phyloP scores from a whole-genome alignment of 2,888 invertebrate species.

The Serrognathus titanus region DNA sequence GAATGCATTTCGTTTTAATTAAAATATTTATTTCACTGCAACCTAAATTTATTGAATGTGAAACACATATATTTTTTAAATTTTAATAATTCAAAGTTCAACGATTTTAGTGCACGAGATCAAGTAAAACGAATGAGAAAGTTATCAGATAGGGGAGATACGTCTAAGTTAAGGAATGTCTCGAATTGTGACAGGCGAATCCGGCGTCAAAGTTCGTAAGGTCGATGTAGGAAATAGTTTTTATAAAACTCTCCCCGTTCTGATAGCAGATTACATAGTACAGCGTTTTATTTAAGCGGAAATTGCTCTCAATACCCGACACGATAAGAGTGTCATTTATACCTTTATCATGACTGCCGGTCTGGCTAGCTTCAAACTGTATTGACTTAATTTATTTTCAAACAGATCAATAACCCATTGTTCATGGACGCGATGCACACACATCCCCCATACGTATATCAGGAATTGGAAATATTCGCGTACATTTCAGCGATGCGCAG shows the following conservation, averaged over 20 bases:
- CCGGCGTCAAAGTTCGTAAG: slow-evolving; percentile 5
- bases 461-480: not conserved
- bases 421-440: not conserved
- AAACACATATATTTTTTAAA: too few relatives aligned
- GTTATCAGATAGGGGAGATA: too few relatives aligned
- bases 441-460: not conserved
- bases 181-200: too few relatives aligned
- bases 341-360: slow-evolving; percentile 1
- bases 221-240: slow-evolving; percentile 2
- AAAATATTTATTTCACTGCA: too few relatives aligned
- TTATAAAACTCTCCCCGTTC: not conserved
- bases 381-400: slow-evolving; percentile 3
- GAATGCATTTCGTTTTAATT: too few relatives aligned
- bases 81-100: too few relatives aligned
- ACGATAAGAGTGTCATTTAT: slow-evolving; percentile 4
- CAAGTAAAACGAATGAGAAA: too few relatives aligned
- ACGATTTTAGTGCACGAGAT: too few relatives aligned
- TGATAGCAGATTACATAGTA: slow-evolving; percentile 12
- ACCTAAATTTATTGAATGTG: too few relatives aligned
- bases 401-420: slow-evolving; percentile 1
- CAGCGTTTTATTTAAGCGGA: slow-evolving; percentile 17
- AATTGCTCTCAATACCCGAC: slow-evolving; percentile 16
- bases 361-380: not conserved
- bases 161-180: too few relatives aligned
- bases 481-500: slow-evolving; percentile 13